Conservation (phyloP, 1,140 invertebrate species). For the Phymorhynchus buccinoides region DNA sequence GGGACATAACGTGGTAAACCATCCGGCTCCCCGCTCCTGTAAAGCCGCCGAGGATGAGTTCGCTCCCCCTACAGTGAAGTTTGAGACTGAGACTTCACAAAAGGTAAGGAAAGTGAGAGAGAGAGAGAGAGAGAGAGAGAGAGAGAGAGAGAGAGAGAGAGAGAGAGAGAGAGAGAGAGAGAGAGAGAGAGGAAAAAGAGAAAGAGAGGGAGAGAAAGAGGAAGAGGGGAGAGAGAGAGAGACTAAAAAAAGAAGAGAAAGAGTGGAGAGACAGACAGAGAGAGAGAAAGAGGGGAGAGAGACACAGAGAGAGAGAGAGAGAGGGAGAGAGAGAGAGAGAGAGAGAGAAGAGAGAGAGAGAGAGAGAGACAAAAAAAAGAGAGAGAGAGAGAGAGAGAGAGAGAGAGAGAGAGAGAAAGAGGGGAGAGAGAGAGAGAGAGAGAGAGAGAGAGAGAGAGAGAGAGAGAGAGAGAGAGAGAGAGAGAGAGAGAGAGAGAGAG, state of each 20-base stretch:
- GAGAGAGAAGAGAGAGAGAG: too few relatives aligned
- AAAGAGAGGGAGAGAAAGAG: background rate
- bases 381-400: too few relatives aligned
- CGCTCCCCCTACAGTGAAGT: conserved; percentile 51
- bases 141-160: background rate
- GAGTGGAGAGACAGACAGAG: too few relatives aligned
- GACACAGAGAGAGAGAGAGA: too few relatives aligned
- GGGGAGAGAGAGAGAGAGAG: too few relatives aligned
- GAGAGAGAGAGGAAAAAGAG: background rate
- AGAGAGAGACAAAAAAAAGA: too few relatives aligned
- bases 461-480: too few relatives aligned
- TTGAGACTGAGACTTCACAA: conserved; percentile 60
- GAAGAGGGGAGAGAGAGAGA: background rate
- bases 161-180: background rate
- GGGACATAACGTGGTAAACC: conserved; percentile 60
- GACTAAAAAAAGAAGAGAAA: background rate
- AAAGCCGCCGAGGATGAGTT: conserved; percentile 58
- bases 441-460: too few relatives aligned
- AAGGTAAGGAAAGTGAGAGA: conserved; percentile 48
- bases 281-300: too few relatives aligned
- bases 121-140: background rate
- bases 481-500: too few relatives aligned
- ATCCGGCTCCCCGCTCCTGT: conserved; percentile 59
- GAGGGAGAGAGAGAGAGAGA: too few relatives aligned
- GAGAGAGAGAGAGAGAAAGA: too few relatives aligned